Percentiles rank a stretch among this genome's conserved stretches.
Conservation (phyloP, 2,113 vertebrate genomes). For the Martes martes region DNA sequence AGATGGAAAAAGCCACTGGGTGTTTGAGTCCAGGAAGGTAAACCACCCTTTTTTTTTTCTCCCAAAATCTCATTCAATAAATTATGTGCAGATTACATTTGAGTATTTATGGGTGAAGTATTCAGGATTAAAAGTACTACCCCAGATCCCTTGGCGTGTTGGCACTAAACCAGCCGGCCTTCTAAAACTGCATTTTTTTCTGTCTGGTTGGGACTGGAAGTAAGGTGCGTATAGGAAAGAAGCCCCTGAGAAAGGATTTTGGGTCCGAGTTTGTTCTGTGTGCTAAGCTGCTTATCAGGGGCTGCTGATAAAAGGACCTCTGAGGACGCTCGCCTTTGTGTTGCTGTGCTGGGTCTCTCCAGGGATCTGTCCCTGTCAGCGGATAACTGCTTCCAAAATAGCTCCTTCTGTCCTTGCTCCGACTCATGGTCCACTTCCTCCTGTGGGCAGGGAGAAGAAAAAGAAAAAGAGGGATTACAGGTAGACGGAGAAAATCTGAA, state of each 20-base stretch:
- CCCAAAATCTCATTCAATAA: background rate
- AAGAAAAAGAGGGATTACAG: background rate
- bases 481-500: background rate
- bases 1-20: conserved; percentile 94
- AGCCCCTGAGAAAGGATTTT: background rate
- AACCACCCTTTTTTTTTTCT: background rate
- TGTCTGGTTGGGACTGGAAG: background rate
- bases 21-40: conserved; percentile 96
- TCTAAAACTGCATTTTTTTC: background rate
- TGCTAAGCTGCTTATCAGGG: background rate
- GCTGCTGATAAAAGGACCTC: background rate
- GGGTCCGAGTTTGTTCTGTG: background rate
- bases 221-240: background rate
- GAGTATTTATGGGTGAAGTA: background rate
- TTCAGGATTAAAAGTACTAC: background rate
- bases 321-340: background rate
- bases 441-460: background rate
- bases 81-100: background rate
- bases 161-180: background rate
- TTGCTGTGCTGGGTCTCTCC: background rate
- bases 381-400: rapidly evolving
- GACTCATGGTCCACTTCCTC: background rate
- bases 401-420: background rate
- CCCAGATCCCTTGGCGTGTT: background rate
- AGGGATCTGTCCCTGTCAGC: background rate